phyloP scores from a whole-genome alignment of 1,140 invertebrate genomes.

The Oscheius sp. region DNA sequence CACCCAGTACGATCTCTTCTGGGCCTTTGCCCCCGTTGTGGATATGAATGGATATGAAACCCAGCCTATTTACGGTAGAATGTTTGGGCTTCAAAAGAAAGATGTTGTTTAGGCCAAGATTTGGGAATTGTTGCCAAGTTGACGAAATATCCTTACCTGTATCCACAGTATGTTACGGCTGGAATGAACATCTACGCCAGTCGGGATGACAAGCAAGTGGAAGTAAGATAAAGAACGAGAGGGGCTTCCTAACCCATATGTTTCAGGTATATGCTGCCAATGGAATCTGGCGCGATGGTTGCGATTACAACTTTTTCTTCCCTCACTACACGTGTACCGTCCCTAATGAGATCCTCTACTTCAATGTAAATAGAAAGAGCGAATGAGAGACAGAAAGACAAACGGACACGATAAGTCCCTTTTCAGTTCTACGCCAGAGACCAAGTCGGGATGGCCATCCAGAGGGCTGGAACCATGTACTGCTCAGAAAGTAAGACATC shows the following conservation, averaged over 20 bases:
- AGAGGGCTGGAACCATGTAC: conserved; percentile 38
- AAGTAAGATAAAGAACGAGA: too few species aligned
- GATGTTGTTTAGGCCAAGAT: neutral
- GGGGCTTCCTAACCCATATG: too few species aligned
- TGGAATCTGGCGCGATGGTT: conserved; percentile 44
- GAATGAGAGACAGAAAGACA: too few species aligned
- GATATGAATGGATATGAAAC: neutral
- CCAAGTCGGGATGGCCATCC: conserved; percentile 28
- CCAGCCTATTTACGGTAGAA: conserved; percentile 32
- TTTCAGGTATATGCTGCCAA: conserved; percentile 45
- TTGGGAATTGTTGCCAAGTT: neutral
- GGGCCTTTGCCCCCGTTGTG: conserved; percentile 8
- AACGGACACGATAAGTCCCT: too few species aligned
- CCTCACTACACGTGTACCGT: conserved; percentile 35
- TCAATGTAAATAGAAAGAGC: conserved; percentile 15
- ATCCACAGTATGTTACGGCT: conserved; percentile 23
- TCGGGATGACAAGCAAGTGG: conserved; percentile 20
- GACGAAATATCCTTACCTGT: neutral
- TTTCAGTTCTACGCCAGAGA: conserved; percentile 38
- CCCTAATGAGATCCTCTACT: conserved; percentile 41
- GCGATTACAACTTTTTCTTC: conserved; percentile 44
- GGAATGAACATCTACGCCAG: conserved; percentile 39
- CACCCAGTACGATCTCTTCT: conserved; percentile 39
- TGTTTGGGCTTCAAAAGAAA: neutral
- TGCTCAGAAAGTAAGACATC: conserved; percentile 10